Percentiles rank a stretch among this genome's conserved stretches.
These are phyloP conservation scores for Sapajus apella DNA, from an alignment of 2,113 vertebrate species.

Conservation along the genomic window DNA sequence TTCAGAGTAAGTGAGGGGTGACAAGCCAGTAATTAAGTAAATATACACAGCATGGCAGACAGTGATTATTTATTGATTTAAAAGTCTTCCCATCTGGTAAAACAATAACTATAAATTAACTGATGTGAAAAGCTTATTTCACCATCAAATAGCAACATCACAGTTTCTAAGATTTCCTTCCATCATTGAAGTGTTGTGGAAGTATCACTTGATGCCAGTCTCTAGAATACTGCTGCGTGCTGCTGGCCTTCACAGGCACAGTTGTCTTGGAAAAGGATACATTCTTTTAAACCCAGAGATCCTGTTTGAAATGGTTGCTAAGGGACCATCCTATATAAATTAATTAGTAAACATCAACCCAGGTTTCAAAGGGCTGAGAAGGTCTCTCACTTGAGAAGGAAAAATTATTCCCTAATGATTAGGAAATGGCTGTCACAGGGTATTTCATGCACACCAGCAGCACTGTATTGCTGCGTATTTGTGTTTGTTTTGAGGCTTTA, in stretches of 20 bases:
- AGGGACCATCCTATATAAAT: slow-evolving; percentile 58
- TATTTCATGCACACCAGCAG: not conserved
- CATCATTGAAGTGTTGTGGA: not conserved
- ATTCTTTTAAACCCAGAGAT: slow-evolving; percentile 44
- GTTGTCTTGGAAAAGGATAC: not conserved
- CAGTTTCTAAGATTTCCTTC: not conserved
- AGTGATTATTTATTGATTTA: slow-evolving; percentile 13
- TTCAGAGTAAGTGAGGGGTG: not conserved
- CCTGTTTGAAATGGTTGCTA: slow-evolving; percentile 44
- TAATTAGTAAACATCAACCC: slow-evolving; percentile 67
- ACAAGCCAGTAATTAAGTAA: not conserved
- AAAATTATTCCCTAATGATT: not conserved
- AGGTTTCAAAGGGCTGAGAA: slow-evolving; percentile 60
- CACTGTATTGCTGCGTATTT: too few relatives aligned
- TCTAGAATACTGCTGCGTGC: not conserved
- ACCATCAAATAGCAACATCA: not conserved
- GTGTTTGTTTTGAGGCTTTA: not conserved
- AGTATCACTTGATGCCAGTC: not conserved
- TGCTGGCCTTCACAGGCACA: not conserved
- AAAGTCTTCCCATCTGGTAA: not conserved
- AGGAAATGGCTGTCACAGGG: not conserved
- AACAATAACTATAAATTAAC: not conserved
- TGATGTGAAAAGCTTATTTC: not conserved
- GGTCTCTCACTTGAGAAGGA: slow-evolving; percentile 16
- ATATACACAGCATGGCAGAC: not conserved